A percentile compares a stretch with the other conserved stretches of the same genome.
Evolutionary conservation across 2,888 invertebrate genomes (phyloP).

Genomic region (Brachylomia viminalis): DNA sequence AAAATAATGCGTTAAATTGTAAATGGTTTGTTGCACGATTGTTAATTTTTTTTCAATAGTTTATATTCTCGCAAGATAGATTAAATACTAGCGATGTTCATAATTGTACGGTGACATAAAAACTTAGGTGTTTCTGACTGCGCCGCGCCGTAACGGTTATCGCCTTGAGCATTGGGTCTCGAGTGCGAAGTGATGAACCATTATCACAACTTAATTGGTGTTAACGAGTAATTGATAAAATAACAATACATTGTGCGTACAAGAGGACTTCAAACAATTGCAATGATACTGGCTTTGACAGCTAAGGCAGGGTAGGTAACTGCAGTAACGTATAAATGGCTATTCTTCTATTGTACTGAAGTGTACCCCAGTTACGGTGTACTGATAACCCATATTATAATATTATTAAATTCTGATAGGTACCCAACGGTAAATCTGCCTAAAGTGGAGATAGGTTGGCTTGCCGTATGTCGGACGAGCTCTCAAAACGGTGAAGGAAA

Average conservation of each 20-base stretch:
- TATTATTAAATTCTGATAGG: not conserved
- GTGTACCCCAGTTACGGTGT: not conserved
- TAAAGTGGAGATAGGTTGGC: not conserved
- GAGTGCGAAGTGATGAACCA: not conserved
- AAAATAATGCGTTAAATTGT: too few relatives aligned
- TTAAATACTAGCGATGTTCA: too few relatives aligned
- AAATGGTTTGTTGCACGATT: too few relatives aligned
- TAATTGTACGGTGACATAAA: not conserved
- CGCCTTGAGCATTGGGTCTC: not conserved
- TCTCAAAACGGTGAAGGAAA: not conserved
- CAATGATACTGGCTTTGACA: not conserved
- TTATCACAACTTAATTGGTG: slow-evolving; percentile 12
- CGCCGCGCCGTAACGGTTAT: not conserved
- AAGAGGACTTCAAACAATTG: not conserved
- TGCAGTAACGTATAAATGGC: not conserved
- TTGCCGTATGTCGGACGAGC: not conserved
- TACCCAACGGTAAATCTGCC: too few relatives aligned
- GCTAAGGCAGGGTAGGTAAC: not conserved
- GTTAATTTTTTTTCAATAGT: too few relatives aligned
- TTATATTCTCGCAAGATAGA: too few relatives aligned
- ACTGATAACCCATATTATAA: not conserved
- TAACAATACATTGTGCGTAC: slow-evolving; percentile 1
- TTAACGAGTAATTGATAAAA: slow-evolving; percentile 35
- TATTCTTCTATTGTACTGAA: slow-evolving; percentile 1
- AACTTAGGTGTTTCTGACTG: not conserved